A percentile compares a stretch with the other conserved stretches of the same genome.
phyloP scores from a whole-genome alignment of 1,140 invertebrate species.

The Cotesia glomerata region DNA sequence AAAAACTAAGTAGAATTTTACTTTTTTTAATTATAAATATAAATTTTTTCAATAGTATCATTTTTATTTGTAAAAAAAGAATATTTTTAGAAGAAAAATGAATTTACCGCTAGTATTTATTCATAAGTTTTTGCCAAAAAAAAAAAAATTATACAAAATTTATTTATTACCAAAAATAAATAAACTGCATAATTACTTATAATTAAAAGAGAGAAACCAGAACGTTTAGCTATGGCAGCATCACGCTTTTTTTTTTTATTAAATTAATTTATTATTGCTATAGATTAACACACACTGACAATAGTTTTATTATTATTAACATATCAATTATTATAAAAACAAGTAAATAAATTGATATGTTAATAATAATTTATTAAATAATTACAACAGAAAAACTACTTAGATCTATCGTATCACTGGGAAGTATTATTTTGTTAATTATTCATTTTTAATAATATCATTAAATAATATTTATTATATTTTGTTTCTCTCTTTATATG shows the following conservation, averaged over 20 bases:
- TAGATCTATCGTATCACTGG: conserved; percentile 15
- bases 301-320: conserved; percentile 6
- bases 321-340: not conserved
- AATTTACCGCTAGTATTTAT: too few relatives aligned
- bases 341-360: not conserved
- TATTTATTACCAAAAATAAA: too few relatives aligned
- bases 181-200: not conserved
- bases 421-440: not conserved
- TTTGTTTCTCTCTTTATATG: conserved; percentile 15
- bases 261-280: conserved; percentile 19
- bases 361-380: not conserved
- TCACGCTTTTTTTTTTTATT: conserved; percentile 12
- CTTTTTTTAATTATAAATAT: too few relatives aligned
- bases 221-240: conserved; percentile 7
- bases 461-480: not conserved
- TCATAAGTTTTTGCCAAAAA: too few relatives aligned
- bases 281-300: not conserved
- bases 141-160: too few relatives aligned
- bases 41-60: too few relatives aligned
- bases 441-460: not conserved
- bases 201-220: conserved; percentile 7
- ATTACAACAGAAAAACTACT: not conserved
- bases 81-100: too few relatives aligned
- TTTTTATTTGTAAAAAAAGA: too few relatives aligned
- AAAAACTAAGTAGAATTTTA: too few relatives aligned